A percentile compares a stretch with the other conserved stretches of the same genome.
Conservation (phyloP, 2,113 vertebrate genomes). For the Erinaceus europaeus region DNA sequence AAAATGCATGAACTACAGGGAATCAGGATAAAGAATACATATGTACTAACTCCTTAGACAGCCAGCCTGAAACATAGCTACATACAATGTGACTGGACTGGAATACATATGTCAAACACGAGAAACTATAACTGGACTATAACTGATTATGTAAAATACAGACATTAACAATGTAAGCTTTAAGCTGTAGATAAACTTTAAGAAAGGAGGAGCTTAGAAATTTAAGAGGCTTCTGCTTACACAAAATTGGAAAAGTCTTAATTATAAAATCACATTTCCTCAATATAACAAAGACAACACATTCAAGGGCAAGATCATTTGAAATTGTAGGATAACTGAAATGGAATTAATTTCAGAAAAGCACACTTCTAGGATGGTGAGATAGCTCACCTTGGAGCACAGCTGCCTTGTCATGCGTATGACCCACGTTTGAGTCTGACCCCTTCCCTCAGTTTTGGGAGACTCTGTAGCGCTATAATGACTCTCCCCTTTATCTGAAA, state of each 20-base stretch:
- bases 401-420: no score
- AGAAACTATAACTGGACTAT: neutral
- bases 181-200: neutral
- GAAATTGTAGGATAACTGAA: slow-evolving; percentile 19
- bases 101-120: neutral
- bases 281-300: slow-evolving; percentile 15
- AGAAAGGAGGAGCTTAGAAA: neutral
- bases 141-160: neutral
- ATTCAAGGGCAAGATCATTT: slow-evolving; percentile 25
- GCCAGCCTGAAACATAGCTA: neutral
- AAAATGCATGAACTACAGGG: no score
- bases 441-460: no score
- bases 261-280: slow-evolving; percentile 1
- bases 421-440: no score
- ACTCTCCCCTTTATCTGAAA: no score
- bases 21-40: neutral
- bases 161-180: neutral
- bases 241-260: neutral
- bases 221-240: neutral
- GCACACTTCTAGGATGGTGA: no score
- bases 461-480: no score
- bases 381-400: no score
- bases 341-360: slow-evolving; percentile 27
- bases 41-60: neutral
- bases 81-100: neutral